These are phyloP conservation scores for Corydoras sp. DNA, from an alignment of 2,113 vertebrate genomes.

Conservation along the genomic window DNA sequence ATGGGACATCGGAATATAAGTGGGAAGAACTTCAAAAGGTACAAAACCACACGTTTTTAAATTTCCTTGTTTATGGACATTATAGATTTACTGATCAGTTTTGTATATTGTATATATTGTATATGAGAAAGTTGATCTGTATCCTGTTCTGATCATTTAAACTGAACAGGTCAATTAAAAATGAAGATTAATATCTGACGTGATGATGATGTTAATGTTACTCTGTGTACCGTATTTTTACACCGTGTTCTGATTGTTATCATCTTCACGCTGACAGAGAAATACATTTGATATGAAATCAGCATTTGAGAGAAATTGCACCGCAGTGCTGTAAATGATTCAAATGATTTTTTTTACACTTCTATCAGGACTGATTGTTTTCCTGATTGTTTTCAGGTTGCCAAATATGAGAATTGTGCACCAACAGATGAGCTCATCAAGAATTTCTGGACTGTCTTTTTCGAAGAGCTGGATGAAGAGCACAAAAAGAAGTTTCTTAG, in stretches of 20 bases:
- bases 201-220: too few relatives aligned
- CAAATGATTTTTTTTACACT: background rate
- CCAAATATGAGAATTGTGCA: accelerated
- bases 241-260: too few relatives aligned
- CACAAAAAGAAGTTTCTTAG: slow-evolving; percentile 61
- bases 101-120: too few relatives aligned
- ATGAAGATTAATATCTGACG: too few relatives aligned
- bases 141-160: too few relatives aligned
- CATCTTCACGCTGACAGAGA: too few relatives aligned
- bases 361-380: background rate
- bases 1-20: slow-evolving; percentile 44
- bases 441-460: slow-evolving; percentile 64
- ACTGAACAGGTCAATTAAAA: too few relatives aligned
- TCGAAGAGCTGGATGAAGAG: slow-evolving; percentile 50
- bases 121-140: too few relatives aligned
- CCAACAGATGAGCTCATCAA: slow-evolving; percentile 48
- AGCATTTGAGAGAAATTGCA: background rate
- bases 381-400: slow-evolving; percentile 45
- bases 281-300: too few relatives aligned
- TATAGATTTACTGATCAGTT: background rate
- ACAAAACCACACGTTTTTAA: background rate
- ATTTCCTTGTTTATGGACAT: background rate
- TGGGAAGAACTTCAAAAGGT: slow-evolving; percentile 57
- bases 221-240: too few relatives aligned
- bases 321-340: background rate